These are phyloP conservation scores for Festucalex cinctus DNA, from an alignment of 2,113 vertebrate genomes.

Conservation along the genomic window DNA sequence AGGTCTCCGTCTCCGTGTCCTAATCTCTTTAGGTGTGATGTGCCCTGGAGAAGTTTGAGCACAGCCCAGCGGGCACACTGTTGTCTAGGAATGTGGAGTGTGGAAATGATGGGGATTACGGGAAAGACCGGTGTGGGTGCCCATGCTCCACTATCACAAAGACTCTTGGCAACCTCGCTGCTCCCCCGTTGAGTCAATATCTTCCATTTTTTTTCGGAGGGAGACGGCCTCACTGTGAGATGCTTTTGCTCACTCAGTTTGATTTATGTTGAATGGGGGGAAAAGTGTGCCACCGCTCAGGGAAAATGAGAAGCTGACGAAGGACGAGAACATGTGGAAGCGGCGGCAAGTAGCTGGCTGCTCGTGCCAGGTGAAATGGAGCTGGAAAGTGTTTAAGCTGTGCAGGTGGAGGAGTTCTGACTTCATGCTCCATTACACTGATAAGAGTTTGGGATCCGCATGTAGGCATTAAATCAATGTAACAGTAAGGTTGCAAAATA, in stretches of 20 bases:
- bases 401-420: conserved; percentile 68
- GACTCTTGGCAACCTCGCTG: conserved; percentile 67
- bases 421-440: conserved; percentile 70
- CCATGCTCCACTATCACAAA: conserved; percentile 73
- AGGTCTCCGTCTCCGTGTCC: conserved; percentile 77
- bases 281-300: conserved; percentile 58
- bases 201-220: conserved; percentile 46
- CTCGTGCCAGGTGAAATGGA: conserved; percentile 64
- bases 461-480: conserved; percentile 58
- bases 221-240: conserved; percentile 49
- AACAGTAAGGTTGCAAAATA: conserved; percentile 55
- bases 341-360: conserved; percentile 61
- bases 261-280: conserved; percentile 54
- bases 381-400: conserved; percentile 63
- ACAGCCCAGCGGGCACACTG: conserved; percentile 71
- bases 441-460: conserved; percentile 60
- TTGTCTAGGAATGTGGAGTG: conserved; percentile 81
- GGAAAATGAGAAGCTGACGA: conserved; percentile 56
- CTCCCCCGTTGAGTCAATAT: conserved; percentile 69
- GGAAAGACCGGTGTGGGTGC: conserved; percentile 74
- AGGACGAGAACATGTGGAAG: conserved; percentile 55
- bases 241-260: conserved; percentile 60
- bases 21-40: conserved; percentile 83
- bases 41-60: conserved; percentile 74
- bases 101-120: conserved; percentile 78